Percentiles rank a stretch among this genome's conserved stretches.
These are phyloP conservation scores for Peromyscus leucopus DNA, from an alignment of 2,113 vertebrate genomes.

Conservation along the genomic window DNA sequence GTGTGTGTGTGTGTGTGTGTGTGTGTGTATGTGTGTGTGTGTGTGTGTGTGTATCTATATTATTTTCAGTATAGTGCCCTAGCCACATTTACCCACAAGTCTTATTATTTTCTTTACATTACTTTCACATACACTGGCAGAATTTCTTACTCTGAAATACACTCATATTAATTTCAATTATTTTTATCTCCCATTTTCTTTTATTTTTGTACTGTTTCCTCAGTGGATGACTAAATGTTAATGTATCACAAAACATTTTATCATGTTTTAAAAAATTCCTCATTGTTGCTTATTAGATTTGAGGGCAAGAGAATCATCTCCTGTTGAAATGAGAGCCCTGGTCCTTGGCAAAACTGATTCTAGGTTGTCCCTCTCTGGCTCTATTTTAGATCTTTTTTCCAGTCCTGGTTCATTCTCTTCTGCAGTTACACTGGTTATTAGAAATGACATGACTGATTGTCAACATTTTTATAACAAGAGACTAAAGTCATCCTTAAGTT, in stretches of 20 bases:
- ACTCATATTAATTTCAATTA: background rate
- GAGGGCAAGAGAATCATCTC: background rate
- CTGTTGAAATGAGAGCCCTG: too few relatives aligned
- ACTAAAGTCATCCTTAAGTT: background rate
- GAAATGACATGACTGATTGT: background rate
- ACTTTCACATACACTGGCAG: background rate
- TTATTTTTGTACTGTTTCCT: constrained; percentile 19
- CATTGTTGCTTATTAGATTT: background rate
- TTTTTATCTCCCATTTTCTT: background rate
- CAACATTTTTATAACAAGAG: background rate
- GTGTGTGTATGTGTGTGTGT: too few relatives aligned
- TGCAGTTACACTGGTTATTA: background rate
- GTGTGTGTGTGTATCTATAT: background rate
- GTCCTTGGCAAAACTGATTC: background rate
- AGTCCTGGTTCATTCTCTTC: background rate
- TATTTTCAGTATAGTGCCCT: background rate
- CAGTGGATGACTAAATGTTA: background rate
- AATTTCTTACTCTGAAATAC: background rate
- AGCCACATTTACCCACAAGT: background rate
- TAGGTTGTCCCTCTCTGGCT: background rate
- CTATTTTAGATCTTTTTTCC: background rate
- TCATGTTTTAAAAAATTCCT: constrained; percentile 24
- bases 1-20: too few relatives aligned
- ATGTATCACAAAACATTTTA: background rate
- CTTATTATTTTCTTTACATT: background rate